These are phyloP conservation scores for Thrips palmi DNA, from an alignment of 1,140 invertebrate genomes.

Conservation along the genomic window DNA sequence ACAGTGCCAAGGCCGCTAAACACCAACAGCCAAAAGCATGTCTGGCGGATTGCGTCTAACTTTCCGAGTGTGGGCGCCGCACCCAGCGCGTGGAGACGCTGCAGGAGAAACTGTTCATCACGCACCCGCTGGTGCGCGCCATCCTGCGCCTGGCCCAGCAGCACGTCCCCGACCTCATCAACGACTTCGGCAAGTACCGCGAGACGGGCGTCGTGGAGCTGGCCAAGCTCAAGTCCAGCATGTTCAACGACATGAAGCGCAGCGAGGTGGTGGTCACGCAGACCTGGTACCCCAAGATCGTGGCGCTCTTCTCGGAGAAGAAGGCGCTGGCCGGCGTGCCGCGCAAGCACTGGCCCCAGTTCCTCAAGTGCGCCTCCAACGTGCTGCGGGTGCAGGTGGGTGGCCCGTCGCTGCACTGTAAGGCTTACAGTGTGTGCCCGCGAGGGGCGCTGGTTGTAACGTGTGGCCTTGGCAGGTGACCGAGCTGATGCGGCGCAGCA, in stretches of 20 bases:
- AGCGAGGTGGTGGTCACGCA: neutral
- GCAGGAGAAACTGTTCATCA: neutral
- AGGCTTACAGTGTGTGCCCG: neutral
- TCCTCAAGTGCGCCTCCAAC: slow-evolving; percentile 4
- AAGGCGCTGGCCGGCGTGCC: neutral
- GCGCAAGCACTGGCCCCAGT: neutral
- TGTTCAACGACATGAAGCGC: slow-evolving; percentile 5
- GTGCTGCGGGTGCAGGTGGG: slow-evolving; percentile 2
- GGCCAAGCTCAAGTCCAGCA: neutral
- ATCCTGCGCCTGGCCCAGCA: no score
- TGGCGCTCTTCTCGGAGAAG: neutral
- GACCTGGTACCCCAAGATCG: slow-evolving; percentile 3
- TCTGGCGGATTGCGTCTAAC: no score
- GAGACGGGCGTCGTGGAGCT: slow-evolving; percentile 1
- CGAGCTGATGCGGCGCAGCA: slow-evolving; percentile 27
- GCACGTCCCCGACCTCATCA: neutral
- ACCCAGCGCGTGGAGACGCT: no score
- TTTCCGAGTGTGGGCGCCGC: no score
- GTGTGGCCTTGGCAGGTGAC: no score
- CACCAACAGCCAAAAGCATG: no score
- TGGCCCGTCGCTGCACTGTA: neutral
- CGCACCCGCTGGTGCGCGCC: no score
- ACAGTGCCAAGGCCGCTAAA: no score
- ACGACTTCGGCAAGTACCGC: slow-evolving; percentile 9
- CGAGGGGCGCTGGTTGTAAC: slow-evolving; percentile 14